Conservation (phyloP, 2,888 invertebrate genomes). For the Scaptomyza tumidula region DNA sequence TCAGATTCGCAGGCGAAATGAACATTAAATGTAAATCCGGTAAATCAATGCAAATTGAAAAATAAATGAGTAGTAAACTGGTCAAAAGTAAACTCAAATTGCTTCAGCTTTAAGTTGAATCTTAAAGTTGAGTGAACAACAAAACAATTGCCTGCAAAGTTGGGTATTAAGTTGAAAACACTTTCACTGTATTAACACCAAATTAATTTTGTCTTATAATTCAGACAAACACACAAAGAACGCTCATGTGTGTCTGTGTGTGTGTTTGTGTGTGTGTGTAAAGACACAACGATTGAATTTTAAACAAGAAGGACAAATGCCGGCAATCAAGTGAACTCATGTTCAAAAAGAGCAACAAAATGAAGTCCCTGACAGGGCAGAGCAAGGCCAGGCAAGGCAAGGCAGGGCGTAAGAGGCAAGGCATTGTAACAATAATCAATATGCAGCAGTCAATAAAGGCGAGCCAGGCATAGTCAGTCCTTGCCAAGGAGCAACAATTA, state of each 20-base stretch:
- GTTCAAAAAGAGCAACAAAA: constrained; percentile 51
- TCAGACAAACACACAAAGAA: constrained; percentile 9
- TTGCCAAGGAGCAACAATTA: constrained; percentile 72
- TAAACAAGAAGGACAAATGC: constrained; percentile 71
- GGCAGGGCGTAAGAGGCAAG: constrained; percentile 1
- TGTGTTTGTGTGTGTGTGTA: constrained; percentile 27
- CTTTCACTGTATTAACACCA: constrained; percentile 78
- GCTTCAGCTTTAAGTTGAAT: constrained; percentile 5
- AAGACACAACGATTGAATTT: constrained; percentile 70
- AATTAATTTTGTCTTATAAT: constrained; percentile 64
- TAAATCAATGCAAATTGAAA: too few relatives aligned
- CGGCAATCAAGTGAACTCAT: constrained; percentile 71
- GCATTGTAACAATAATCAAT: constrained; percentile 79
- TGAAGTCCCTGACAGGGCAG: constrained; percentile 38
- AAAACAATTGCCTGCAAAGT: constrained; percentile 33
- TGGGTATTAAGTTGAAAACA: constrained; percentile 45
- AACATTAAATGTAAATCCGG: too few relatives aligned
- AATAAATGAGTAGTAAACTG: too few relatives aligned
- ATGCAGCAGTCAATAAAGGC: constrained; percentile 69
- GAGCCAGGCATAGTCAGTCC: constrained; percentile 19
- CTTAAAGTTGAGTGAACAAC: constrained; percentile 36
- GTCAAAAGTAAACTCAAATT: not conserved
- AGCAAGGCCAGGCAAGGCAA: not conserved
- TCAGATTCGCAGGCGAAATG: too few relatives aligned
- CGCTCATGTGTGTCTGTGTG: constrained; percentile 15